These are phyloP conservation scores for Gobio occitaniae DNA, from an alignment of 2,797 vertebrate species.

Conservation along the genomic window DNA sequence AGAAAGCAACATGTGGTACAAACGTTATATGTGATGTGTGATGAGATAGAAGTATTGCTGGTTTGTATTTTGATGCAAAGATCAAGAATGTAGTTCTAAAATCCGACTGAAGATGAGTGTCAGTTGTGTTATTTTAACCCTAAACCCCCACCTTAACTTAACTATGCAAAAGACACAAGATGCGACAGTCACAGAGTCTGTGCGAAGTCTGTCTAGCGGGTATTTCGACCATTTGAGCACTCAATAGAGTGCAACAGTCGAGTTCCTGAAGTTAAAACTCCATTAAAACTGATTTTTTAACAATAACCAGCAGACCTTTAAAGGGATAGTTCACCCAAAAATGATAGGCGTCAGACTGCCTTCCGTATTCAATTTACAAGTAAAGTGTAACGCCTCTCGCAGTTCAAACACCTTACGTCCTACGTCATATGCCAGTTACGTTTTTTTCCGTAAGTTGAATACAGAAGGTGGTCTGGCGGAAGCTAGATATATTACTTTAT, in stretches of 20 bases:
- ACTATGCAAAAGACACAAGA: not conserved
- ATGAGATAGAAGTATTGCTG: conserved; percentile 2
- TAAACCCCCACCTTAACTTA: not conserved
- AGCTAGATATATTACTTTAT: too few relatives aligned
- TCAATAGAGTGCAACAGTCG: not conserved
- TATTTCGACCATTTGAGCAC: not conserved
- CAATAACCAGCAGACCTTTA: not conserved
- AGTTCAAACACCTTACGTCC: too few relatives aligned
- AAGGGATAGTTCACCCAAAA: too few relatives aligned
- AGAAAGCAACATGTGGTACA: not conserved
- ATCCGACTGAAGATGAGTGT: not conserved
- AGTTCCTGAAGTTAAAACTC: not conserved
- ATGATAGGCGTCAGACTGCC: too few relatives aligned
- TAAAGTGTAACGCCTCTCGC: too few relatives aligned
- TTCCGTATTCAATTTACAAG: too few relatives aligned
- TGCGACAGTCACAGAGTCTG: too few relatives aligned
- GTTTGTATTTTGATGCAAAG: not conserved
- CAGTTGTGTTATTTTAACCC: not conserved
- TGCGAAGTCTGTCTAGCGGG: not conserved
- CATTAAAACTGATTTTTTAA: not conserved
- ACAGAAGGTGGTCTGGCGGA: too few relatives aligned
- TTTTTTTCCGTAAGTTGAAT: too few relatives aligned
- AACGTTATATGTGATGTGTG: not conserved
- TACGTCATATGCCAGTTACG: too few relatives aligned
- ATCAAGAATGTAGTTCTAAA: not conserved